Percentiles rank a stretch among this genome's conserved stretches.
Conservation (phyloP, 2,888 invertebrate species). For the Troides helena region DNA sequence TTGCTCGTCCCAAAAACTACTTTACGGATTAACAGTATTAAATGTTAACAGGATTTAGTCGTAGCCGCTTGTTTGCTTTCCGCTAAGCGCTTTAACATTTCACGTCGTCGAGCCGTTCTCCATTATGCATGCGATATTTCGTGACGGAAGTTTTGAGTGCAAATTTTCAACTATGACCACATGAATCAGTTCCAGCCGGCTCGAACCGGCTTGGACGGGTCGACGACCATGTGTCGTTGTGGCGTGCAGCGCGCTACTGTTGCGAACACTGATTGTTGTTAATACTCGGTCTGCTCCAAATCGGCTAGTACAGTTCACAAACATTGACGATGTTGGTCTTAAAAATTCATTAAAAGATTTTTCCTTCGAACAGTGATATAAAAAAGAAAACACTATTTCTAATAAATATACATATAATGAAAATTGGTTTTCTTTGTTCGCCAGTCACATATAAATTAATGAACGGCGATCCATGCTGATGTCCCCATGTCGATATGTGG, state of each 20-base stretch:
- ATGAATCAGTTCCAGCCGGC: conserved; percentile 13
- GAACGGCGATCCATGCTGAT: no score
- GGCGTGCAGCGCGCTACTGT: conserved; percentile 6
- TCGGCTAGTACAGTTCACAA: not conserved
- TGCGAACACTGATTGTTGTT: conserved; percentile 9
- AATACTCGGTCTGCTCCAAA: conserved; percentile 4
- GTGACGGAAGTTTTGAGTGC: conserved; percentile 17
- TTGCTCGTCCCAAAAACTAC: conserved; percentile 4
- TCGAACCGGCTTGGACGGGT: conserved; percentile 11
- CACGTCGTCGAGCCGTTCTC: conserved; percentile 8
- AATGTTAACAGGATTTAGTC: conserved; percentile 6
- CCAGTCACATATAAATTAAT: no score
- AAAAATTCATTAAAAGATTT: not conserved
- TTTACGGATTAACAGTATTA: not conserved
- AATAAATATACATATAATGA: not conserved
- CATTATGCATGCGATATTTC: conserved; percentile 22
- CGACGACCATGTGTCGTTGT: conserved; percentile 8
- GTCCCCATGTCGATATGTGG: no score
- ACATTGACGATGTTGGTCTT: not conserved
- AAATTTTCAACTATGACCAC: conserved; percentile 27
- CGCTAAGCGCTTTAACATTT: conserved; percentile 14
- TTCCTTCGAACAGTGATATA: not conserved
- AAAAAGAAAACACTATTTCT: not conserved
- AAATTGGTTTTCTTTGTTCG: no score
- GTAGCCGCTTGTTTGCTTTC: conserved; percentile 8